Percentiles rank a stretch among this genome's conserved stretches.
Conservation (phyloP, 92 coral and sea anemone genomes). For the Epizoanthus ramosus region DNA sequence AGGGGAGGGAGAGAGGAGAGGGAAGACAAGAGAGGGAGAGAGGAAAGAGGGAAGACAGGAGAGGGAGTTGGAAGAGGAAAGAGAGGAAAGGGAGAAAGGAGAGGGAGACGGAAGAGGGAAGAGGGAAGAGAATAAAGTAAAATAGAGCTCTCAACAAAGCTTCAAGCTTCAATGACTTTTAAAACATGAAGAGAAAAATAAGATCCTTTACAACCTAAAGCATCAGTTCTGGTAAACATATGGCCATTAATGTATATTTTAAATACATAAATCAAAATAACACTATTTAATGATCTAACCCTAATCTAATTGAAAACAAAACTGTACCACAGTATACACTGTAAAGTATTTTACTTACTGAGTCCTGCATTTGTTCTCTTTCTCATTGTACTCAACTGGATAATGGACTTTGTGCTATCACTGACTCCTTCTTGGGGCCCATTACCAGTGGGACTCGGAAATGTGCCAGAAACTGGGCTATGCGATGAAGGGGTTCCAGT, state of each 20-base stretch:
- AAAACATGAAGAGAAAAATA: too few relatives aligned
- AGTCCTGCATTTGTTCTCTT: constrained; percentile 87
- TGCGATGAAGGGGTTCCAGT: neutral
- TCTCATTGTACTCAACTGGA: constrained; percentile 85
- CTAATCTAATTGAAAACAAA: too few relatives aligned
- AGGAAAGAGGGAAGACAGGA: neutral
- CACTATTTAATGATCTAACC: too few relatives aligned
- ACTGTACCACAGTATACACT: neutral
- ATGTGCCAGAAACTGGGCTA: neutral
- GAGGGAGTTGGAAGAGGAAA: neutral
- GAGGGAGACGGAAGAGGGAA: too few relatives aligned
- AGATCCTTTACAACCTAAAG: too few relatives aligned
- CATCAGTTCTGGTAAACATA: too few relatives aligned
- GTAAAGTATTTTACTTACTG: constrained; percentile 43
- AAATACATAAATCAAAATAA: too few relatives aligned
- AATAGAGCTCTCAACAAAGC: too few relatives aligned
- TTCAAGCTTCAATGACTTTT: too few relatives aligned
- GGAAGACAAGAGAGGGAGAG: neutral
- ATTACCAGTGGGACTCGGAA: constrained; percentile 5
- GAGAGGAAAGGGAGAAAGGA: neutral
- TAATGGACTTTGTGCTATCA: constrained; percentile 81
- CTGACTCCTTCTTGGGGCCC: constrained; percentile 15
- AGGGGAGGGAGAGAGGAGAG: neutral
- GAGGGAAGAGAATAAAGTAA: too few relatives aligned
- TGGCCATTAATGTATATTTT: too few relatives aligned